phyloP scores from a whole-genome alignment of 2,888 invertebrate genomes.

The Lordiphosa fenestrarum region DNA sequence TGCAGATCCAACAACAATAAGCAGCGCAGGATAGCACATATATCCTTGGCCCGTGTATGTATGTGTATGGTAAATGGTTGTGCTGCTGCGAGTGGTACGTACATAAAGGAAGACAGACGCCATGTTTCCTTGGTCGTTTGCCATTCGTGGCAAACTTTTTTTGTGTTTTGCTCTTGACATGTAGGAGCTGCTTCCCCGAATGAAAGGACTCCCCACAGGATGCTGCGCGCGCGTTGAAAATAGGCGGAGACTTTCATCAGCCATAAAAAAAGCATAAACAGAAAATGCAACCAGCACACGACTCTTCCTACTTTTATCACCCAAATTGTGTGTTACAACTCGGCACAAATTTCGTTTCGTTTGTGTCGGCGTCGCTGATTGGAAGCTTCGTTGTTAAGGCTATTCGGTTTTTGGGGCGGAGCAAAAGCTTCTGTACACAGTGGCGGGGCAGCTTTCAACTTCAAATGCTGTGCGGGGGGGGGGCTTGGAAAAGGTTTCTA shows the following conservation, averaged over 20 bases:
- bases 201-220: constrained; percentile 46
- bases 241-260: constrained; percentile 74
- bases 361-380: constrained; percentile 61
- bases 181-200: constrained; percentile 26
- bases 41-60: background rate
- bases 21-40: background rate
- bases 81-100: constrained; percentile 5
- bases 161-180: constrained; percentile 19
- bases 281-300: constrained; percentile 32
- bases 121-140: constrained; percentile 59
- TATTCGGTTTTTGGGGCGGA: constrained; percentile 68
- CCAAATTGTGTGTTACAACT: constrained; percentile 45
- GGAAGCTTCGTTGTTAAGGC: constrained; percentile 50
- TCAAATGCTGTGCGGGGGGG: background rate
- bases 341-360: constrained; percentile 45
- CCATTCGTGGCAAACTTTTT: constrained; percentile 54
- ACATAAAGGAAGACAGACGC: constrained; percentile 55
- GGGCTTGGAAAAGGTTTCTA: too few relatives aligned
- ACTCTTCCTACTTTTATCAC: constrained; percentile 12
- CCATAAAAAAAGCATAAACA: constrained; percentile 22
- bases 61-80: constrained; percentile 1
- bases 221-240: constrained; percentile 80
- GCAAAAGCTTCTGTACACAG: constrained; percentile 50
- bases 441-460: constrained; percentile 11
- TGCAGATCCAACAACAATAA: constrained; percentile 41